Evolutionary conservation across 1,140 invertebrate genomes (phyloP), one percentile per base, ranked within the genome.

Genomic region (Calephelis virginiensis): DNA sequence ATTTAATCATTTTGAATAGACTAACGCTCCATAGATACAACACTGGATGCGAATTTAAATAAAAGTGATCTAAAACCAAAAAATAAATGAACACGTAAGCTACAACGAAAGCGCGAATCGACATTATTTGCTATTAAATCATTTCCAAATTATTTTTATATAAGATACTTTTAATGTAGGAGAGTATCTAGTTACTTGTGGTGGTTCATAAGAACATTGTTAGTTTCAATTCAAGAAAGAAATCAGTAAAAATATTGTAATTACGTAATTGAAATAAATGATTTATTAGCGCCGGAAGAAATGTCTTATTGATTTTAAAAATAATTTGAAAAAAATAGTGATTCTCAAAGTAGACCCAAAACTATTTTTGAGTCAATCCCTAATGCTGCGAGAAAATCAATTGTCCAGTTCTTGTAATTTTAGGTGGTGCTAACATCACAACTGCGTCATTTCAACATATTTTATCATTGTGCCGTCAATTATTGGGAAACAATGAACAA

Each of bases 71-170:
- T 64, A 56, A 64, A 64, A 56, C 49, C 49, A 64, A 59, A 64
- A 64, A 64, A 0, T 14, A 67, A 72, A 69, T 61, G 28, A 73
- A 82, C 79, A 86, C 75, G 75, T 67, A 90, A 90, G 88, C 88
- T 89, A 90, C 88, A 89, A 84, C 83, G 86, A 90, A 90, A 90
- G 88, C 88, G 73, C 66, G 53, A 59, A 59, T 59, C n/a, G 37
- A 17, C 53, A 59, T 37, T 12, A 11, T n/a, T n/a, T 28, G 37
- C 28, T 59, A 59, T 37, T 38, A 59, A 59, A 59, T 59, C 53
- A 59, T 37, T 59, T 38, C n/a, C 12, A 60, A 28, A 45, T 13
- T 17, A 37, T 28, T 28, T 28, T 28, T 28, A 28, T 28, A 28
- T 4, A 28, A 28, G 28, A 28, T 28, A 28, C 28, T 28, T 4